Evolutionary conservation across 2,113 vertebrate genomes (phyloP).

Genomic region (Nibea albiflora): DNA sequence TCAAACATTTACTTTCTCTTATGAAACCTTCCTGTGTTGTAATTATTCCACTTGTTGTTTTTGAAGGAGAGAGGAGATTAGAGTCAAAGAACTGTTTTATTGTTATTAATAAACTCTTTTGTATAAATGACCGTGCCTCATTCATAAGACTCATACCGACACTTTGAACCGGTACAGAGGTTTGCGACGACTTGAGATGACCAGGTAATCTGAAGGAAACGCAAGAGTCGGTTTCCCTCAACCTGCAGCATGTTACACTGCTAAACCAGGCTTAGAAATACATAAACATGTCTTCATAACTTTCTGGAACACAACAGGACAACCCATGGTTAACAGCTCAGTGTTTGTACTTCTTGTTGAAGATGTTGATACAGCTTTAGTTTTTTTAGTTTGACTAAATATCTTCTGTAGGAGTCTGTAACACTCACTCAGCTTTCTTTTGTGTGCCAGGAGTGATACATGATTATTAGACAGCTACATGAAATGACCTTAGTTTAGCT

Average conservation of each 20-base stretch:
- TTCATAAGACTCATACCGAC: neutral
- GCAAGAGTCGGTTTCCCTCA: neutral
- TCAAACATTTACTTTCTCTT: constrained; percentile 43
- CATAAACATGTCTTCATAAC: too few species aligned
- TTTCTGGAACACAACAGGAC: neutral
- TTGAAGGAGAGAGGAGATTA: neutral
- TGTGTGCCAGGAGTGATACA: neutral
- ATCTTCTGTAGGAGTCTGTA: neutral
- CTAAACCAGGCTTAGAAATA: neutral
- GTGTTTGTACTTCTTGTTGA: neutral
- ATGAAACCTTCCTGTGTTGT: constrained; percentile 34
- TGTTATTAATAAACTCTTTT: constrained; percentile 73
- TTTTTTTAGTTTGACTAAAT: neutral
- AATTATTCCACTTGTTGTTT: constrained; percentile 44
- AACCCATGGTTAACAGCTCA: neutral
- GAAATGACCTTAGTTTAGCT: neutral
- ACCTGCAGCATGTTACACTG: neutral
- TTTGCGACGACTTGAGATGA: constrained; percentile 2
- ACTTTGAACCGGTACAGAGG: neutral
- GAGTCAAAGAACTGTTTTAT: constrained; percentile 54
- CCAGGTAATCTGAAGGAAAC: neutral
- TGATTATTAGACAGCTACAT: neutral
- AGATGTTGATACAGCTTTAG: neutral
- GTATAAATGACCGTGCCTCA: constrained; percentile 24
- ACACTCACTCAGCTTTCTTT: neutral